Evolutionary conservation across 2,113 vertebrate species (phyloP), one percentile per base, ranked within the genome.

Genomic region (Syngnathus scovelli): DNA sequence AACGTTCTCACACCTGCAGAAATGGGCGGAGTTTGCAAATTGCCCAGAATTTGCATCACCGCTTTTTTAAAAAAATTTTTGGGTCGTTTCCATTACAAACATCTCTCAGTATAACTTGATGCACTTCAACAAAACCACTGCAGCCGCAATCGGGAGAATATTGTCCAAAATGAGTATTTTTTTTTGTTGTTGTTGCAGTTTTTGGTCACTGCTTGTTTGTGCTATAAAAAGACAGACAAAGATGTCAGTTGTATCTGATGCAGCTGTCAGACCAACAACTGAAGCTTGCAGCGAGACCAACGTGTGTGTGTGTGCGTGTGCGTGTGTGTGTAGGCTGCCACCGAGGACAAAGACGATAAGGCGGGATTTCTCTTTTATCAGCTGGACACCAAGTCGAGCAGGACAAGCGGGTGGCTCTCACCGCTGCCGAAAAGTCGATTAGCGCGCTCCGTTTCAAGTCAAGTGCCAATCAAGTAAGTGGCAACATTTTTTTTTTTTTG

Each of bases 171-270:
- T 46, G 1, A 46, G 44, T 11, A n/a, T 51, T 51, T 5, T n/a
- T n/a, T 51, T 51, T 46, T 46, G 11, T 3, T 44, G 11, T 15
- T n/a, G 18, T 8, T 9, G 46, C 16, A 52, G 9, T 18, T 58
- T 37, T 36, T 23, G 23, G 4, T 54, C 16, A n/a, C n/a, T 54
- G 21, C 6, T 8, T 10, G 19, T 9, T 54, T 12, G n/a, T 10
- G 16, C 51, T 9, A 56, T 64, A 36, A 37, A 55, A 72, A 70
- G 59, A 66, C 56, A 60, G 58, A 76, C 62, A 65, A 23, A 76
- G 73, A 83, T 74, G 74, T 81, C 75, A 77, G 68, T 63, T 13
- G 60, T 74, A 83, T 86, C 81, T 83, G 80, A 83, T 85, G 77
- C 64, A 68, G 67, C 70, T 74, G 66, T 72, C 70, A 77, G 77